Evolutionary conservation across 2,797 vertebrate genomes (phyloP).

Genomic region (Cryptoblepharus egeriae): DNA sequence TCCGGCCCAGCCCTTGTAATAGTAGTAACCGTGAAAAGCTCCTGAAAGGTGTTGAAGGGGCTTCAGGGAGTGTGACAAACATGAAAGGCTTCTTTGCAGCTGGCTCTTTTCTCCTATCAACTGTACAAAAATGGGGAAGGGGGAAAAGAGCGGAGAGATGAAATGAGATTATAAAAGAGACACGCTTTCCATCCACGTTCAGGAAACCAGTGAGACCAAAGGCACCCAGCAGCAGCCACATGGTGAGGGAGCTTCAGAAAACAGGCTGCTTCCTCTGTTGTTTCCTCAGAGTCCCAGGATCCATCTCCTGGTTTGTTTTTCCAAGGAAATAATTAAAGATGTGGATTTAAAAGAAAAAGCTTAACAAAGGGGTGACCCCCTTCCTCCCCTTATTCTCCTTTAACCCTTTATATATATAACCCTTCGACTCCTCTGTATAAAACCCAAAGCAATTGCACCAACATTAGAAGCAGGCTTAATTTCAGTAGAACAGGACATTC

Average conservation of each 20-base stretch:
- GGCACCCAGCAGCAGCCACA: conserved; percentile 68
- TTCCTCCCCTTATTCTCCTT: conserved; percentile 16
- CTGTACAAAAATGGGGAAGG: conserved; percentile 59
- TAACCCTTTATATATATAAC: conserved; percentile 55
- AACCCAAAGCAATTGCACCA: background rate
- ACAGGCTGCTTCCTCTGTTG: conserved; percentile 76
- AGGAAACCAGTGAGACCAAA: conserved; percentile 81
- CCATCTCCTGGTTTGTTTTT: conserved; percentile 77
- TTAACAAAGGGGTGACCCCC: conserved; percentile 56
- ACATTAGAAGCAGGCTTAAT: conserved; percentile 59
- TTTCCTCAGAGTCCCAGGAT: conserved; percentile 72
- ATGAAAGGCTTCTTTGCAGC: conserved; percentile 77
- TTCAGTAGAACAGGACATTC: conserved; percentile 69
- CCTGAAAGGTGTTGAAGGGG: conserved; percentile 79
- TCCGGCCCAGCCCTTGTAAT: conserved; percentile 59
- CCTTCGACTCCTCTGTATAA: conserved; percentile 56
- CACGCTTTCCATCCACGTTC: conserved; percentile 65
- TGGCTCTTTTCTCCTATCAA: conserved; percentile 74
- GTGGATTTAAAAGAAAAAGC: conserved; percentile 61
- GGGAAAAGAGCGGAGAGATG: conserved; percentile 26
- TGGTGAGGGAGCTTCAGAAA: conserved; percentile 67
- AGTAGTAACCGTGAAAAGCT: conserved; percentile 74
- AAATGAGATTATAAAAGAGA: conserved; percentile 63
- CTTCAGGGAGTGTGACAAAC: conserved; percentile 70
- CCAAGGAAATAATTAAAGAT: conserved; percentile 85